Evolutionary conservation across 1,140 invertebrate species (phyloP).

Genomic region (Lethrus apterus): DNA sequence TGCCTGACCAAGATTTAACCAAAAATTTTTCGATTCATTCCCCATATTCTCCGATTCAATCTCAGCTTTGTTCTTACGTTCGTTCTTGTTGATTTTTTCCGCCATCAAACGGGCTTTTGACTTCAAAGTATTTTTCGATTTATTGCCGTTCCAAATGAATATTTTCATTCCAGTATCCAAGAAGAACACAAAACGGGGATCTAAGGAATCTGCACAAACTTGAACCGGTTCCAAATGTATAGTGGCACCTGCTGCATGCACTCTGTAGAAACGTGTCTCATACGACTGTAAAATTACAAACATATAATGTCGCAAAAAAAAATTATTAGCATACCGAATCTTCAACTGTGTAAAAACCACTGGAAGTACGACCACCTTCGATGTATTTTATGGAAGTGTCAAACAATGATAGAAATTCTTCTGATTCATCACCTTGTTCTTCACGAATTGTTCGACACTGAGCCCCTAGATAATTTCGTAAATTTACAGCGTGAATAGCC

Average conservation of each 20-base stretch:
- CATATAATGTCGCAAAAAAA: background rate
- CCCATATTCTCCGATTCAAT: slow-evolving; percentile 79
- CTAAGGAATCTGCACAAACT: slow-evolving; percentile 62
- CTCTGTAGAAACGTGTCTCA: slow-evolving; percentile 77
- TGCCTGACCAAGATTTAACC: slow-evolving; percentile 58
- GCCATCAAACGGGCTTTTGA: slow-evolving; percentile 92
- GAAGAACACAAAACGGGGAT: slow-evolving; percentile 88
- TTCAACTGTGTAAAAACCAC: slow-evolving; percentile 97
- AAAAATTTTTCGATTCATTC: slow-evolving; percentile 80
- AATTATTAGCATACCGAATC: slow-evolving; percentile 51
- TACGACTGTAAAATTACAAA: slow-evolving; percentile 56
- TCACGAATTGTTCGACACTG: slow-evolving; percentile 95
- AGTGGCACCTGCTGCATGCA: slow-evolving; percentile 78
- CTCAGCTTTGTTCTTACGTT: slow-evolving; percentile 91
- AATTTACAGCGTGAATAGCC: slow-evolving; percentile 97
- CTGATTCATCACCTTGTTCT: slow-evolving; percentile 93
- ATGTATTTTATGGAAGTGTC: slow-evolving; percentile 91
- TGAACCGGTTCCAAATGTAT: slow-evolving; percentile 90
- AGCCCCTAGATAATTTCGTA: slow-evolving; percentile 92
- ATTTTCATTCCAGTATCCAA: slow-evolving; percentile 83
- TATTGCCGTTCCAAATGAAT: slow-evolving; percentile 88
- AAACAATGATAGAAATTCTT: slow-evolving; percentile 92
- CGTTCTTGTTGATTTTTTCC: slow-evolving; percentile 99
- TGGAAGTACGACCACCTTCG: slow-evolving; percentile 91
- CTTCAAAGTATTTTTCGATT: slow-evolving; percentile 89